Evolutionary conservation across 2,797 vertebrate species (phyloP).

Genomic region (Pteropus rufus): DNA sequence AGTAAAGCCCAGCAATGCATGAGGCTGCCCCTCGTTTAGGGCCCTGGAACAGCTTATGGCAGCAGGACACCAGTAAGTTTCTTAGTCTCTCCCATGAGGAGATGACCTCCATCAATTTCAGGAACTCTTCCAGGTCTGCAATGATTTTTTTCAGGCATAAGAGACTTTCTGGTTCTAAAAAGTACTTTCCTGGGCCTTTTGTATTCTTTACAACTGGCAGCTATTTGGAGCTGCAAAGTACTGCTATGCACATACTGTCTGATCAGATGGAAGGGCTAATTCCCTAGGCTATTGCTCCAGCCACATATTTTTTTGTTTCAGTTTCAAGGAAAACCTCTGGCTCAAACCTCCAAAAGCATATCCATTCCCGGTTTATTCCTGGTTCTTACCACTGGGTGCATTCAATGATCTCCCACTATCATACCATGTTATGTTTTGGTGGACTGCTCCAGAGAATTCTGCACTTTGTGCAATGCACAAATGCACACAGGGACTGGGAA

Average conservation of each 20-base stretch:
- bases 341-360: background rate
- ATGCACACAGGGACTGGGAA: background rate
- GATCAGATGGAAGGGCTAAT: slow-evolving; percentile 23
- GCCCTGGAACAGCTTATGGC: too few species aligned
- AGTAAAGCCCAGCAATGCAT: background rate
- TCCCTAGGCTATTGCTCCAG: background rate
- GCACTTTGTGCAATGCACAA: background rate
- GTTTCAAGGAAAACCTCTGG: background rate
- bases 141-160: background rate
- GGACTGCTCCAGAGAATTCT: background rate
- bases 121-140: background rate
- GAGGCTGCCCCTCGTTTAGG: fast-evolving
- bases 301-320: background rate
- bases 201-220: background rate
- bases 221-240: slow-evolving; percentile 7
- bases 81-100: background rate
- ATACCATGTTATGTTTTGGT: background rate
- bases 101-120: background rate
- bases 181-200: background rate
- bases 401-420: background rate
- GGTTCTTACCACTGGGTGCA: background rate
- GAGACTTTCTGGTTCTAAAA: background rate
- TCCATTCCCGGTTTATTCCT: background rate
- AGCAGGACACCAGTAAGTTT: background rate
- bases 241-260: background rate